A percentile compares a stretch with the other conserved stretches of the same genome.
phyloP scores from a whole-genome alignment of 1,140 invertebrate species.

The Ylistrum balloti region DNA sequence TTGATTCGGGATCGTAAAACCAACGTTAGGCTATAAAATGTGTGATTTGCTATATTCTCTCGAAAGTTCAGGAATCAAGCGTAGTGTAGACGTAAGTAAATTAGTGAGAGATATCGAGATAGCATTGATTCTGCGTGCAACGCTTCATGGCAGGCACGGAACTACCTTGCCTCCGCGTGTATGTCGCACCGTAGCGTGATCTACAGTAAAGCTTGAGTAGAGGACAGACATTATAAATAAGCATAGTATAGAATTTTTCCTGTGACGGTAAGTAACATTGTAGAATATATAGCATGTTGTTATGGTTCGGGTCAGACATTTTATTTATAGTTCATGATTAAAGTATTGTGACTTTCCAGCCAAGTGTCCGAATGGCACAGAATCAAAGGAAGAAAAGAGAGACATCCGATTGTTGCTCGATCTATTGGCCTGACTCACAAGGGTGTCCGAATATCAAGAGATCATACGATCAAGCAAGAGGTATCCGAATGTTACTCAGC shows the following conservation, averaged over 20 bases:
- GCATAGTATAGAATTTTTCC: background rate
- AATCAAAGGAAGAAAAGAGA: background rate
- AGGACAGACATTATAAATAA: background rate
- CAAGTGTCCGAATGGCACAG: too few species aligned
- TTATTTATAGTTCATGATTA: too few species aligned
- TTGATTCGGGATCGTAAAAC: background rate
- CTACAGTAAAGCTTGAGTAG: background rate
- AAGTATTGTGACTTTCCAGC: too few species aligned
- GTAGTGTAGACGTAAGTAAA: background rate
- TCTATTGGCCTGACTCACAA: background rate
- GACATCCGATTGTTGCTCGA: background rate
- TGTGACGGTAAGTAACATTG: background rate
- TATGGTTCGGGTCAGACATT: background rate
- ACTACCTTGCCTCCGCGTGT: background rate
- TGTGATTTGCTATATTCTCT: background rate
- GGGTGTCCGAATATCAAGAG: background rate
- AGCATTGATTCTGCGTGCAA: background rate
- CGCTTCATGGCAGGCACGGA: background rate
- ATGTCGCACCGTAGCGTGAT: background rate
- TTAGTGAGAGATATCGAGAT: background rate
- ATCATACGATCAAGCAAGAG: background rate
- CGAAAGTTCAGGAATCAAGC: slow-evolving; percentile 7
- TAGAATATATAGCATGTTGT: background rate
- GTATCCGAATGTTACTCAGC: background rate
- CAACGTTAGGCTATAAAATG: background rate